Evolutionary conservation across 2,888 invertebrate species (phyloP).

Genomic region (Lissonota sp.): DNA sequence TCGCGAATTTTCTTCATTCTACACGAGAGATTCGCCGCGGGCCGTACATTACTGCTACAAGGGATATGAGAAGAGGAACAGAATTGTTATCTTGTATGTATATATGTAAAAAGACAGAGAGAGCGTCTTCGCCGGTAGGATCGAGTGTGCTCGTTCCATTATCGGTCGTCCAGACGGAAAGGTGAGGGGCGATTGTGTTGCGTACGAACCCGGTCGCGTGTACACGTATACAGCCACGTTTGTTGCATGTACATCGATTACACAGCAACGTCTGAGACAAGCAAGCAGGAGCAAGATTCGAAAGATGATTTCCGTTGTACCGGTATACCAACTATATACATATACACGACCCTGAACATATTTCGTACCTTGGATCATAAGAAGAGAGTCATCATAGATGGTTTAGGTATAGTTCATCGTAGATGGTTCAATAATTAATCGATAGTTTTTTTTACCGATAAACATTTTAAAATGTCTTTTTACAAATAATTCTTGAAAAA

Average conservation of each 20-base stretch:
- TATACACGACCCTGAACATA: not conserved
- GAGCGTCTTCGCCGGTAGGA: not conserved
- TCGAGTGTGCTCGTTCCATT: slow-evolving; percentile 52
- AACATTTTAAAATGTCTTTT: no score
- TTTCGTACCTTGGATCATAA: not conserved
- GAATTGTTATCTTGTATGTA: slow-evolving; percentile 49
- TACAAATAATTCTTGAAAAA: no score
- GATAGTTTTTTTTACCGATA: no score
- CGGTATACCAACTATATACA: slow-evolving; percentile 1
- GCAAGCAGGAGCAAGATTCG: slow-evolving; percentile 35
- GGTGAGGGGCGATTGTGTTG: slow-evolving; percentile 25
- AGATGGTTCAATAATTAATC: no score
- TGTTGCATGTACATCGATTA: slow-evolving; percentile 52
- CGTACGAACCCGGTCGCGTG: slow-evolving; percentile 18
- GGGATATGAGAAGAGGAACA: slow-evolving; percentile 43
- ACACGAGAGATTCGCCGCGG: slow-evolving; percentile 27
- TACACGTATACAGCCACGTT: slow-evolving; percentile 14
- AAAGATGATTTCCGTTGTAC: slow-evolving; percentile 37
- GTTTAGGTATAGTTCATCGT: no score
- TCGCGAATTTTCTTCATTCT: slow-evolving; percentile 49
- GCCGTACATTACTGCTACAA: slow-evolving; percentile 22
- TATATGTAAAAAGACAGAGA: not conserved
- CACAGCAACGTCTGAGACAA: slow-evolving; percentile 29
- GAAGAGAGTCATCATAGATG: no score
- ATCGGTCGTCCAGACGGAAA: slow-evolving; percentile 46